These are phyloP conservation scores for Delphinapterus leucas DNA, from an alignment of 2,113 vertebrate species.

Conservation along the genomic window DNA sequence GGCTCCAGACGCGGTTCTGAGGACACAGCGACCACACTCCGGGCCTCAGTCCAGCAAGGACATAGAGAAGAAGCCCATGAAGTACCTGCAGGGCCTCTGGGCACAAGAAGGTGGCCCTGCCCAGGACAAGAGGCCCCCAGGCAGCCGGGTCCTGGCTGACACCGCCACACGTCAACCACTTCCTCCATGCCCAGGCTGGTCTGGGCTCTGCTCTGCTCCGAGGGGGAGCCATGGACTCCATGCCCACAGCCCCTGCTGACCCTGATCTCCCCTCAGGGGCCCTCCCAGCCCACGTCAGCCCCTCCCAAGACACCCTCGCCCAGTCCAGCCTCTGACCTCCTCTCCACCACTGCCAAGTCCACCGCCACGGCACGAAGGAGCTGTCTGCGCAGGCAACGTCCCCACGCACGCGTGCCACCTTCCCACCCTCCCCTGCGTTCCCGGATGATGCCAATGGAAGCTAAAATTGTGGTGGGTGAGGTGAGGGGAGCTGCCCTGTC, in stretches of 20 bases:
- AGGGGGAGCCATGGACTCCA: neutral
- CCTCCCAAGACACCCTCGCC: neutral
- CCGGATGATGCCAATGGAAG: neutral
- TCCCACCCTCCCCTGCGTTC: neutral
- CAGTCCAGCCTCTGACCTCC: neutral
- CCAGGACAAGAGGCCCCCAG: neutral
- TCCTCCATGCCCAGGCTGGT: neutral
- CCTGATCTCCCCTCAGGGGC: neutral
- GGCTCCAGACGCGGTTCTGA: neutral
- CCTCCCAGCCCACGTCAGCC: neutral
- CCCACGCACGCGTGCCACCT: neutral
- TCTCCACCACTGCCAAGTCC: neutral
- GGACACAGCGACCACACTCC: neutral
- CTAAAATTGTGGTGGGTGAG: neutral
- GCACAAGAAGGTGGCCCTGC: neutral
- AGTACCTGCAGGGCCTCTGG: neutral
- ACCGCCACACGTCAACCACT: fast-evolving
- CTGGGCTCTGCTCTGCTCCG: neutral
- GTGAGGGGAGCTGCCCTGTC: neutral
- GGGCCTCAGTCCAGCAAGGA: neutral
- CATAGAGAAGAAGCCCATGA: neutral
- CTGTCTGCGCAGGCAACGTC: neutral
- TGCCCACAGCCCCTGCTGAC: neutral
- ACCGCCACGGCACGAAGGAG: too few relatives aligned
- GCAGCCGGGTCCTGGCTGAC: neutral